These are phyloP conservation scores for Patella ulyssiponensis DNA, from an alignment of 2,888 invertebrate species.

Conservation along the genomic window DNA sequence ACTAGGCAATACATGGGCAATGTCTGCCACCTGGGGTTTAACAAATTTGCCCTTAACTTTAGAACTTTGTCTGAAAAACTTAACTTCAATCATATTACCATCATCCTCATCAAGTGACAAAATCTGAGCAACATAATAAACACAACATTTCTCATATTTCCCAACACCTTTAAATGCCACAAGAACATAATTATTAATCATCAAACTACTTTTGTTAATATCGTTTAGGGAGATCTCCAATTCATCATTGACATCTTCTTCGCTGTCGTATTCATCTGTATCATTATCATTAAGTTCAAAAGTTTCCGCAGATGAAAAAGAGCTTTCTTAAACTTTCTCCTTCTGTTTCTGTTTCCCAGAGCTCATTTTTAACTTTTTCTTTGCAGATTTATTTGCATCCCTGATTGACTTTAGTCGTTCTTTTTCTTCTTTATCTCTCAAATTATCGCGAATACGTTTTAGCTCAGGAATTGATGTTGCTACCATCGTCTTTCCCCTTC, in stretches of 20 bases:
- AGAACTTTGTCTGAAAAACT: slow-evolving; percentile 11
- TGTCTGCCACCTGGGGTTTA: slow-evolving; percentile 11
- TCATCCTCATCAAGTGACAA: not conserved
- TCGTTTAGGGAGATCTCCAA: slow-evolving; percentile 2
- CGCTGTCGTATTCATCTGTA: not conserved
- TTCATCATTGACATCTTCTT: not conserved
- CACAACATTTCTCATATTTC: not conserved
- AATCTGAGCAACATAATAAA: slow-evolving; percentile 8
- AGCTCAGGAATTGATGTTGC: slow-evolving; percentile 12
- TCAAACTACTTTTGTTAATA: not conserved
- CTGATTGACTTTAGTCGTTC: not conserved
- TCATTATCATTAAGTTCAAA: not conserved
- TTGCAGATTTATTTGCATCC: too few species aligned
- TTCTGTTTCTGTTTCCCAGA: not conserved
- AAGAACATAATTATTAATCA: not conserved
- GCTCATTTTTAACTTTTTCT: too few species aligned
- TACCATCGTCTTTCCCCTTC: not conserved
- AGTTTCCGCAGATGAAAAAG: not conserved
- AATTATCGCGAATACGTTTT: not conserved
- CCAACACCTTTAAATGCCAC: not conserved
- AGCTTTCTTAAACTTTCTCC: not conserved
- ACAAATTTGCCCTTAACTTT: slow-evolving; percentile 11
- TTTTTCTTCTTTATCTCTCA: not conserved
- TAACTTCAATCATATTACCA: not conserved
- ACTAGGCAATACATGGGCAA: not conserved